phyloP scores from a whole-genome alignment of 2,113 vertebrate genomes.

The Brienomyrus longianalis region DNA sequence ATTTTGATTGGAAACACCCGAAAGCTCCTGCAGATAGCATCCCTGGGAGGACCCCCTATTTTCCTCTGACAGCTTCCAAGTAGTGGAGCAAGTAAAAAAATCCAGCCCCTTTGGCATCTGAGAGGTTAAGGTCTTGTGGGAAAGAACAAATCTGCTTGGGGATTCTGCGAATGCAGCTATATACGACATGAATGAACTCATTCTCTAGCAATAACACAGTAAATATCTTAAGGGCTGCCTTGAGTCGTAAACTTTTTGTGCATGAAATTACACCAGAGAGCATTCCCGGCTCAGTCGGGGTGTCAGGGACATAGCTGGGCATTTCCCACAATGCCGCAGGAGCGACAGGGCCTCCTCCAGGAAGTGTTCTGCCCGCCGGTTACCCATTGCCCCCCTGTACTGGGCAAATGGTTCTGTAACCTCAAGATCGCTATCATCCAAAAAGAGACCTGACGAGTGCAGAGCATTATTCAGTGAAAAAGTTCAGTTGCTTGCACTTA shows the following conservation, averaged over 20 bases:
- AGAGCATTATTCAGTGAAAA: not conserved
- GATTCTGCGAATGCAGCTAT: conserved; percentile 35
- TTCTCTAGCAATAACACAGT: conserved; percentile 39
- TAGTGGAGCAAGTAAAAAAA: conserved; percentile 31
- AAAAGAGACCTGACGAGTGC: not conserved
- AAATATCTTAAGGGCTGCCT: conserved; percentile 26
- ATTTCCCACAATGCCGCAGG: not conserved
- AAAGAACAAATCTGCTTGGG: conserved; percentile 39
- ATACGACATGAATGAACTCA: conserved; percentile 42
- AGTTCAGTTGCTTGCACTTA: not conserved
- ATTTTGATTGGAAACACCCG: conserved; percentile 5
- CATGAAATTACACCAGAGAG: conserved; percentile 21
- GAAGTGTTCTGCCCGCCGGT: not conserved
- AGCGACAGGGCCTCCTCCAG: not conserved
- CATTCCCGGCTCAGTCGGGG: conserved; percentile 7
- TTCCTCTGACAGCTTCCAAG: conserved; percentile 9
- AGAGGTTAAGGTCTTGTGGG: conserved; percentile 49
- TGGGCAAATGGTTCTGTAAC: not conserved
- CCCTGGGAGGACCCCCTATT: conserved; percentile 6
- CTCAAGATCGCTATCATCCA: not conserved
- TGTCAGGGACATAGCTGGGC: not conserved
- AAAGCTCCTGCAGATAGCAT: conserved; percentile 23
- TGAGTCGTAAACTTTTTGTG: conserved; percentile 26
- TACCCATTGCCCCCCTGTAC: not conserved
- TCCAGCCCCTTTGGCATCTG: conserved; percentile 38